phyloP scores from a whole-genome alignment of 2,888 invertebrate species.

The Acanthoscelides obtectus region DNA sequence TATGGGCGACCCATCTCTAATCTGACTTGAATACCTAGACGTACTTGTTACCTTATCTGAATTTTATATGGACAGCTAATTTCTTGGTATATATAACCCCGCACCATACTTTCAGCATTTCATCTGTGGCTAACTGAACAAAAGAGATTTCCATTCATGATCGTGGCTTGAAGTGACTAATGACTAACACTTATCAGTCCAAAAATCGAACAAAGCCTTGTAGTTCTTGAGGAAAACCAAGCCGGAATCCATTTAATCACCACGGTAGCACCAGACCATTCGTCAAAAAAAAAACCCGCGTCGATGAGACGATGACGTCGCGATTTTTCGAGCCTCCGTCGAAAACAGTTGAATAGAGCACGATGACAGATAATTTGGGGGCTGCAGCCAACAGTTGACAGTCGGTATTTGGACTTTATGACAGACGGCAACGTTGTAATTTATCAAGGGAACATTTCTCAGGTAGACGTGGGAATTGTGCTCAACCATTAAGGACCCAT shows the following conservation, averaged over 20 bases:
- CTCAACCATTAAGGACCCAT: neutral
- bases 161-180: conserved; percentile 15
- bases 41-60: no score
- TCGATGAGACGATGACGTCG: conserved; percentile 27
- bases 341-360: conserved; percentile 17
- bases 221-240: conserved; percentile 9
- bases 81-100: no score
- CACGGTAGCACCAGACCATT: conserved; percentile 26
- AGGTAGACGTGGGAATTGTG: conserved; percentile 30
- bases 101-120: no score
- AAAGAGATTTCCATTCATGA: neutral
- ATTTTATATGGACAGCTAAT: no score
- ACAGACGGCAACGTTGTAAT: conserved; percentile 30
- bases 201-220: neutral
- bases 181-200: conserved; percentile 16
- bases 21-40: no score
- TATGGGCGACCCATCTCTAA: no score
- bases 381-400: conserved; percentile 28
- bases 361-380: conserved; percentile 28
- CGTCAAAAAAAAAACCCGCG: conserved; percentile 18
- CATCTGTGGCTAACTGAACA: no score
- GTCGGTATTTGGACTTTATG: conserved; percentile 31
- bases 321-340: conserved; percentile 21
- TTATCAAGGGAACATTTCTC: conserved; percentile 24
- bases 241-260: conserved; percentile 25